Percentiles rank a stretch among this genome's conserved stretches.
These are phyloP conservation scores for Hemicordylus capensis DNA, from an alignment of 2,113 vertebrate species.

Conservation along the genomic window DNA sequence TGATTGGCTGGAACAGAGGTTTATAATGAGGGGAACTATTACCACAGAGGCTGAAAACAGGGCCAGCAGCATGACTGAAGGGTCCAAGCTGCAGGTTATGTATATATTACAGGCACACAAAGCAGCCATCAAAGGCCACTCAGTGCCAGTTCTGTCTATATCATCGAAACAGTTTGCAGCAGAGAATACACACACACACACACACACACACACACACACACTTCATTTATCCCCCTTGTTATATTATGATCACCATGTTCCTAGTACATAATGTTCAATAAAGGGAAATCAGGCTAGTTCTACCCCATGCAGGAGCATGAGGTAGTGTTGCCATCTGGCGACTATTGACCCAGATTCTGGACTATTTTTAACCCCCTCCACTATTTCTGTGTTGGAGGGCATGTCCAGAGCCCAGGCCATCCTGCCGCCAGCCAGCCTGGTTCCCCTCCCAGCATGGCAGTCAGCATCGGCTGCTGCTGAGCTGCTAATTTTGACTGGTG, in stretches of 20 bases:
- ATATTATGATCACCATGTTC: neutral
- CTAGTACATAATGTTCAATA: neutral
- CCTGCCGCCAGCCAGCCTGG: too few relatives aligned
- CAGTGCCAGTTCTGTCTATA: neutral
- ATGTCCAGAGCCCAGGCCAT: too few relatives aligned
- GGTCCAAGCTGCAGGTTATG: neutral
- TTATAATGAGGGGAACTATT: neutral
- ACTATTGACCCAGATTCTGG: too few relatives aligned
- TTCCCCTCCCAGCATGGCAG: too few relatives aligned
- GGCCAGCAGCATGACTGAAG: neutral
- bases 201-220: neutral
- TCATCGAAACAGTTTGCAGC: neutral
- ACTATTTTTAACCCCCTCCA: too few relatives aligned
- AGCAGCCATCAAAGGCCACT: neutral
- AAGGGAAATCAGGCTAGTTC: neutral
- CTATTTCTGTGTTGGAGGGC: too few relatives aligned
- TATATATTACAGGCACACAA: neutral
- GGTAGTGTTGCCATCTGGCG: too few relatives aligned
- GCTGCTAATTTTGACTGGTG: too few relatives aligned
- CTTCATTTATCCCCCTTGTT: neutral
- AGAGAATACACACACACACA: neutral
- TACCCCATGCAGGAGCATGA: neutral
- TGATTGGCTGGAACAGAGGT: neutral
- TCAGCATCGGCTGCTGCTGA: too few relatives aligned
- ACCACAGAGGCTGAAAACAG: neutral